These are phyloP conservation scores for Ramazzottius varieornatus DNA, from an alignment of 2,888 invertebrate species.

Conservation along the genomic window DNA sequence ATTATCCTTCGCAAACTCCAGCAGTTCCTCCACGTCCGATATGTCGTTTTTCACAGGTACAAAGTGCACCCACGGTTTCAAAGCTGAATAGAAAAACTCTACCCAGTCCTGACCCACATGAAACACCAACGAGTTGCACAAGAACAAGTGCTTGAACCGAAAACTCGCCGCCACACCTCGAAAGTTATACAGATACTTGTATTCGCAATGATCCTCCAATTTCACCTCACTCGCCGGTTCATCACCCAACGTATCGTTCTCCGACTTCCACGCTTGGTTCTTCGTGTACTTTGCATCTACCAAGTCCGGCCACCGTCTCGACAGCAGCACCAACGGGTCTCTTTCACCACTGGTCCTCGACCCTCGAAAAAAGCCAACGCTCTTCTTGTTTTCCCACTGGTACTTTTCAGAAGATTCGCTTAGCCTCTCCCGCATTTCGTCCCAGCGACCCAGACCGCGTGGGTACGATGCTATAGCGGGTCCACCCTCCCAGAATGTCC, in stretches of 20 bases:
- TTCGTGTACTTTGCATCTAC: constrained; percentile 83
- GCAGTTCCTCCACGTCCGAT: constrained; percentile 41
- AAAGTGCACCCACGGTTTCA: constrained; percentile 87
- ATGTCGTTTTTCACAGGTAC: constrained; percentile 49
- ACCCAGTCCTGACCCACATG: constrained; percentile 79
- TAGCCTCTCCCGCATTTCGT: constrained; percentile 45
- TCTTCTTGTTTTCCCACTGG: constrained; percentile 48
- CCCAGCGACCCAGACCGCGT: constrained; percentile 77
- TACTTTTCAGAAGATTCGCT: constrained; percentile 34
- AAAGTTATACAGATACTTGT: constrained; percentile 69
- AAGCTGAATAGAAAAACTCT: constrained; percentile 68
- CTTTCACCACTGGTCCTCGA: constrained; percentile 73
- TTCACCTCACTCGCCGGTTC: constrained; percentile 59
- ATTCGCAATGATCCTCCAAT: constrained; percentile 59
- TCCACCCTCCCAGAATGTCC: constrained; percentile 95
- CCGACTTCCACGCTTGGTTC: constrained; percentile 93
- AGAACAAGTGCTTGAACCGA: constrained; percentile 72
- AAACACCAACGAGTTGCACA: constrained; percentile 70
- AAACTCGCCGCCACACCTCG: constrained; percentile 91
- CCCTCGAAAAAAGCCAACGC: constrained; percentile 52
- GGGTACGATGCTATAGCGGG: constrained; percentile 82
- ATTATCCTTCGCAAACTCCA: constrained; percentile 46
- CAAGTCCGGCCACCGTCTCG: constrained; percentile 31
- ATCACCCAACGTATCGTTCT: constrained; percentile 57
- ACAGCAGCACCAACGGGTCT: constrained; percentile 55